Evolutionary conservation across 2,888 invertebrate genomes (phyloP).

Genomic region (Habrosyne pyritoides): DNA sequence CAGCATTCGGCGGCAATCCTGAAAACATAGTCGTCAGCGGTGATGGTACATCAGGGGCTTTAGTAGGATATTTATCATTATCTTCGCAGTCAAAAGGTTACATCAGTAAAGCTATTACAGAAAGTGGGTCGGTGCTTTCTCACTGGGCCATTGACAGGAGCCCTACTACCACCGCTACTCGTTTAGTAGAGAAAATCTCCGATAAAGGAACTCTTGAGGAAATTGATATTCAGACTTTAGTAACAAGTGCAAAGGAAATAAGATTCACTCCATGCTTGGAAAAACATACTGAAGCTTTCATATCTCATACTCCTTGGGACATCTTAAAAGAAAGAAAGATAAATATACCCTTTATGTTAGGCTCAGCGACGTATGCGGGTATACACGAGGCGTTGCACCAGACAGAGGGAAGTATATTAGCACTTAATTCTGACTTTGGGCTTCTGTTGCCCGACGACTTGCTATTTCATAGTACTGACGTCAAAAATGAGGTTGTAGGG

Average conservation of each 20-base stretch:
- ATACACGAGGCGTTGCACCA: conserved; percentile 48
- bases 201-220: conserved; percentile 26
- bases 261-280: conserved; percentile 60
- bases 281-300: conserved; percentile 40
- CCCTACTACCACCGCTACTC: conserved; percentile 43
- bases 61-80: conserved; percentile 61
- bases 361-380: conserved; percentile 61
- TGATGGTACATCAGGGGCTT: conserved; percentile 58
- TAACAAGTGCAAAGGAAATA: conserved; percentile 40
- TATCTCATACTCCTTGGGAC: conserved; percentile 54
- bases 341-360: conserved; percentile 56
- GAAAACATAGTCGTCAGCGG: conserved; percentile 65
- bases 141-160: conserved; percentile 64
- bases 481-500: conserved; percentile 33
- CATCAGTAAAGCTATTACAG: conserved; percentile 63
- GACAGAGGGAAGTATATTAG: conserved; percentile 35
- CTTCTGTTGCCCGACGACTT: conserved; percentile 60
- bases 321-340: conserved; percentile 40
- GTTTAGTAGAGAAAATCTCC: conserved; percentile 60
- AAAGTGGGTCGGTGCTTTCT: conserved; percentile 65
- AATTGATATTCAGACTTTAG: conserved; percentile 33
- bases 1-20: conserved; percentile 63
- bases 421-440: conserved; percentile 46
- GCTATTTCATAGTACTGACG: conserved; percentile 35
- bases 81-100: conserved; percentile 49